Evolutionary conservation across 2,888 invertebrate genomes (phyloP), one percentile per base, ranked within the genome.

Genomic region (Rotaria macrura): DNA sequence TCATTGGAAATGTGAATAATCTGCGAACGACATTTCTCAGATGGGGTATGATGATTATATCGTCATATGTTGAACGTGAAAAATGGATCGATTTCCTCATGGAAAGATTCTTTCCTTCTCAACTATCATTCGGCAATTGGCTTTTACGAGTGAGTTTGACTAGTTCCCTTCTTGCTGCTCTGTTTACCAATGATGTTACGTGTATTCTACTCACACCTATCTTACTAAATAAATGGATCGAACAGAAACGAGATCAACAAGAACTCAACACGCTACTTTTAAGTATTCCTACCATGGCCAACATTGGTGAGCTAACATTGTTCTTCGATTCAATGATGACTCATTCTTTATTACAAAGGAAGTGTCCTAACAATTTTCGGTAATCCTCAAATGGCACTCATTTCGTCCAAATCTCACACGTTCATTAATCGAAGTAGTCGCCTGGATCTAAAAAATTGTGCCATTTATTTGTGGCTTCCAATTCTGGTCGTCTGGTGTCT

Each of bases 101-200:
- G 38, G 86, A 86, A 17, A 54, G 84, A 43, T 4, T 88, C 20
- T 85, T 88, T 38, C 87, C 85, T 74, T 43, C 86, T 3, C 47
- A 86, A 47, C 84, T 86, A 23, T 55, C 86, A 23, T 87, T 88
- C 79, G 55, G 57, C 10, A 85, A 84, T 34, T 88, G 88, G 84
- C 57, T 88, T 14, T 87, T 86, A 87, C 84, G 88, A 52, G 85
- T 88, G 14, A 86, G 85, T 55, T 38, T 87, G 23, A 65, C 87
- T 43, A 84, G 87, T 12, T 88, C 87, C 49, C 17, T 88, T 9
- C 65, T 88, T 17, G 86, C 88, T 7, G 87, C 88, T 9, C 83
- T 88, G 23, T 88, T 88, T 85, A 88, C 88, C 25, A 88, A 87
- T 57, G 88, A 88, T 79, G 87, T 87, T 49, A 84, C 87, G 14